Base-by-base conservation (phyloP, 2,888 invertebrate genomes). In the Sturmia bella region DNA sequence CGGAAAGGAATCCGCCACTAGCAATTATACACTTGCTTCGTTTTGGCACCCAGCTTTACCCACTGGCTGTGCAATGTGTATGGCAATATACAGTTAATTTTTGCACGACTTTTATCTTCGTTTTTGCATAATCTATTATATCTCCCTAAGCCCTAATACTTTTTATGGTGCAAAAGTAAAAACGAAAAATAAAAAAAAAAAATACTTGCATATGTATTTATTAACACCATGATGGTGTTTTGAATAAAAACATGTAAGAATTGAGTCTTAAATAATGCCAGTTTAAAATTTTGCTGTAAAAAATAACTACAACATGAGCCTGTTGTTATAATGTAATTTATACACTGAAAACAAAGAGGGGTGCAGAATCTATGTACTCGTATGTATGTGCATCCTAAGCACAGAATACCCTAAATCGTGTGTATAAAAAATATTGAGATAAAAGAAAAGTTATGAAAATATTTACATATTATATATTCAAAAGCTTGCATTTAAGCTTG, bases 351-450 rank as follows among this genome's bases (percentile, higher is more conserved):
- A 48, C n/a, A 37, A 56, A 37, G 21, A 17, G 59, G 70, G 52
- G 78, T 82, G 78, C 70, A 59, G 74, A 70, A 75, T 78, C 70
- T 70, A 77, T 72, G 61, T 74, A n/a, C n/a, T 70, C 37, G 57
- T 24, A 50, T 61, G 50, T 43, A 59, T 50, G 50, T 19, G 9
- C 32, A 56, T 2, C 4, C 41, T 70, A 81, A 81, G 73, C 56
- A 73, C 48, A 78, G 78, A 82, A 82, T 70, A 78, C 74, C 70
- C 72, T 78, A 78, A 78, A 75, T 66, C 72, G 48, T 41, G 32
- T 74, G 70, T 32, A 32, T 81, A 73, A 50, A 72, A 69, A 74
- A 66, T 78, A 59, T 52, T 41, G 13, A 57, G 72, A 41, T 17
- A 39, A 63, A 70, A 75, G 48, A 37, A 64, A 56, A 48, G 50